Evolutionary conservation across 2,888 invertebrate genomes (phyloP), one percentile per base, ranked within the genome.

Genomic region (Drosophila koepferae): DNA sequence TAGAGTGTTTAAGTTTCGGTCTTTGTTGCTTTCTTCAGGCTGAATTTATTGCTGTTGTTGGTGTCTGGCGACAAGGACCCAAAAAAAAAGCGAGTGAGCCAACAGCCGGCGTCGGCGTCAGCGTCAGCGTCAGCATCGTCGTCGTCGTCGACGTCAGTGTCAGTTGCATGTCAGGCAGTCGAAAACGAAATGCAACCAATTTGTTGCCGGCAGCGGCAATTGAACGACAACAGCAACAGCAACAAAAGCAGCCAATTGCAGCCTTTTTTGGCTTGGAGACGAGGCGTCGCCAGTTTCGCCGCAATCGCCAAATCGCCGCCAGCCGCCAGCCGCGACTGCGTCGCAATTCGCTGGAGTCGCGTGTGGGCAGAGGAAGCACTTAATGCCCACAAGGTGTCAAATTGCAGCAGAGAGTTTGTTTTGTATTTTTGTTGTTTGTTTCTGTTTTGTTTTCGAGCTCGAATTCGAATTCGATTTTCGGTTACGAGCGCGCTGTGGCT

Each of bases 381-480:
- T 88, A 91, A 92, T 91, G 91, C 92, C 91, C 91, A 91, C 92
- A 88, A 91, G 90, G 92, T 91, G 92, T 92, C 92, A 90, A 89
- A 89, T 91, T 89, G 91, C 91, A 85, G 81, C 79, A 86, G 79
- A 76, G 76, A 46, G 53, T 53, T 56, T 55, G 40, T 55, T 54
- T 34, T 54, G 3, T 16, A 20, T 53, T 18, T 54, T 20, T 51
- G 12, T 16, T 40, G 38, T 40, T n/a, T n/a, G n/a, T n/a, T n/a
- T 1, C 2, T 53, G 7, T 38, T 20, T 59, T 46, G 36, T 72
- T 60, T 41, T 51, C 40, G 60, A 72, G 43, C 49, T 64, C 63
- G 64, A 65, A 28, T 48, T 58, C 34, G 55, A 23, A 41, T 49
- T 54, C 48, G 18, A 20, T 40, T 59, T 72, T 54, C 53, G 53